Conservation (phyloP, 2,888 invertebrate genomes). For the Apamea epomidion region DNA sequence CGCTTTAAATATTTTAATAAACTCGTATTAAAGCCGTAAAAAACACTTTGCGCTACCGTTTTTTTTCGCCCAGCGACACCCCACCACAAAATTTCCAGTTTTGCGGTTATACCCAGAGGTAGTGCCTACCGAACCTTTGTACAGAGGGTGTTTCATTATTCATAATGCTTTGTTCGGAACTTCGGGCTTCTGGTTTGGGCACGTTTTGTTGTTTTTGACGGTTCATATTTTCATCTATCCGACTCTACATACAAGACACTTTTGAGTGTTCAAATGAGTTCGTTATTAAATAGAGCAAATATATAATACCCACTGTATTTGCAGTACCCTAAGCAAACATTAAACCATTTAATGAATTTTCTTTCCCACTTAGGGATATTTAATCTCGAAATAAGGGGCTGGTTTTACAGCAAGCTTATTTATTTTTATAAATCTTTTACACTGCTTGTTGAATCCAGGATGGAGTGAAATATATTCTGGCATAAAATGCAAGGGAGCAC, state of each 20-base stretch:
- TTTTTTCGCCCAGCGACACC: slow-evolving; percentile 81
- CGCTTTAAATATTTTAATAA: slow-evolving; percentile 90
- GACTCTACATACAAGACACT: slow-evolving; percentile 47
- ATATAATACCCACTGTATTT: slow-evolving; percentile 21
- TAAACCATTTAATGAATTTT: slow-evolving; percentile 29
- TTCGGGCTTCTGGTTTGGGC: slow-evolving; percentile 80
- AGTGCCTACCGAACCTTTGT: slow-evolving; percentile 73
- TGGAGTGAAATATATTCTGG: slow-evolving; percentile 57
- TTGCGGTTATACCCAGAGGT: slow-evolving; percentile 71
- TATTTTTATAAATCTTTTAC: slow-evolving; percentile 18
- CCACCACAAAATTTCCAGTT: slow-evolving; percentile 76
- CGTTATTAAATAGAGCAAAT: slow-evolving; percentile 21
- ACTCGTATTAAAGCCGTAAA: slow-evolving; percentile 89
- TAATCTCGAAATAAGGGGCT: slow-evolving; percentile 31
- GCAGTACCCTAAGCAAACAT: slow-evolving; percentile 38
- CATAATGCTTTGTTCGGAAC: slow-evolving; percentile 87
- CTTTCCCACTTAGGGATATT: slow-evolving; percentile 30
- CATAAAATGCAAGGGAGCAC: slow-evolving; percentile 65
- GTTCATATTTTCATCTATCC: slow-evolving; percentile 72
- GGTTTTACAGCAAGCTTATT: slow-evolving; percentile 13
- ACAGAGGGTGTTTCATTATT: slow-evolving; percentile 88
- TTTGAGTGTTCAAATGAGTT: slow-evolving; percentile 41
- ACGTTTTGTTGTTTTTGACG: slow-evolving; percentile 84
- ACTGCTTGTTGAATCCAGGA: slow-evolving; percentile 32
- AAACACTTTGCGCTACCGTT: slow-evolving; percentile 88